Conservation (phyloP, 2,797 vertebrate species). For the Mastacembelus armatus region DNA sequence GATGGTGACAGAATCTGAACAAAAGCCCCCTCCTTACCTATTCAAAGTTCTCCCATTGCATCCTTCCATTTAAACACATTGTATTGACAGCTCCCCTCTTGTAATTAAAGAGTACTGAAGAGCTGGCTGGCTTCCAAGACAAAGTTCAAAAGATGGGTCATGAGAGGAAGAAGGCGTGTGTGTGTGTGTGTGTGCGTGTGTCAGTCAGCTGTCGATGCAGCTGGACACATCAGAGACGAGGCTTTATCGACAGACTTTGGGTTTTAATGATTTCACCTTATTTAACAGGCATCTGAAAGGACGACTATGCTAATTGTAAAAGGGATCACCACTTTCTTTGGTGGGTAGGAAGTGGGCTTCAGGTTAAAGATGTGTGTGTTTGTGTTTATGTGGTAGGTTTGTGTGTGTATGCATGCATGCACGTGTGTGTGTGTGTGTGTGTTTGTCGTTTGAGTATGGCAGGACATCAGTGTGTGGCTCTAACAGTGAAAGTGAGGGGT, state of each 20-base stretch:
- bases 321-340: slow-evolving; percentile 77
- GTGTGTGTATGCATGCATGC: slow-evolving; percentile 15
- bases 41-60: slow-evolving; percentile 87
- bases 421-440: slow-evolving; percentile 5
- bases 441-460: slow-evolving; percentile 8
- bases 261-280: slow-evolving; percentile 96
- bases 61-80: slow-evolving; percentile 99
- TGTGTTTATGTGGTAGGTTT: slow-evolving; percentile 18
- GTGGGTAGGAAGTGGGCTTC: slow-evolving; percentile 44
- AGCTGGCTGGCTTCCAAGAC: slow-evolving; percentile 98
- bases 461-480: slow-evolving; percentile 1
- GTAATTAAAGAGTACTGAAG: slow-evolving; percentile 99
- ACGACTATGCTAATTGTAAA: slow-evolving; percentile 96
- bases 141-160: slow-evolving; percentile 99
- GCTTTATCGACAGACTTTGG: slow-evolving; percentile 92
- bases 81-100: slow-evolving; percentile 99
- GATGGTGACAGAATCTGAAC: slow-evolving; percentile 86
- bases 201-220: slow-evolving; percentile 88
- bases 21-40: slow-evolving; percentile 86
- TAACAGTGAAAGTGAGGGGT: slow-evolving; percentile 14
- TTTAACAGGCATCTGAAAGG: slow-evolving; percentile 96
- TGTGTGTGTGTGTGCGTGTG: slow-evolving; percentile 42
- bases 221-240: slow-evolving; percentile 93
- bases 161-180: slow-evolving; percentile 86
- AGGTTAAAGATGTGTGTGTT: slow-evolving; percentile 38